Evolutionary conservation across 2,113 vertebrate genomes (phyloP).

Genomic region (Dolichotis patagonum): DNA sequence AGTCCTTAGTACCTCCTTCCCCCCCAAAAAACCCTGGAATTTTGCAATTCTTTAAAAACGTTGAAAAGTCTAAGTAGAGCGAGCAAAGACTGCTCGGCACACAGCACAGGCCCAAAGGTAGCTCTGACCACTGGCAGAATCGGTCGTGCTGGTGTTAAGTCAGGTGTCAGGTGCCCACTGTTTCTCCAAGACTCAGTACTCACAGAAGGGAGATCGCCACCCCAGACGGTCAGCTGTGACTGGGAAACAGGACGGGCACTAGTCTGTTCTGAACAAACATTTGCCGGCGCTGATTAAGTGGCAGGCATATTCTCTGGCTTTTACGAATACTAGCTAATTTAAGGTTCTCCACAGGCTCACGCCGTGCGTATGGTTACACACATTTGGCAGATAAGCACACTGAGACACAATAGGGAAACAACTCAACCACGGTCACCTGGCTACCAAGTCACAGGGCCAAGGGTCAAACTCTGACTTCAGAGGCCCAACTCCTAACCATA

Average conservation of each 20-base stretch:
- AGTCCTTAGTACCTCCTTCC: too few relatives aligned
- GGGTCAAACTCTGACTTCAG: conserved; percentile 45
- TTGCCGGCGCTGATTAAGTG: neutral
- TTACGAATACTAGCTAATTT: conserved; percentile 42
- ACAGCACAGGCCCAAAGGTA: neutral
- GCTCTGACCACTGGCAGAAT: neutral
- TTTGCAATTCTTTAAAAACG: neutral
- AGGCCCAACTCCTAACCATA: neutral
- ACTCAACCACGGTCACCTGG: neutral
- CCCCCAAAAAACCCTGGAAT: neutral
- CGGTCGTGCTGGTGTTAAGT: neutral
- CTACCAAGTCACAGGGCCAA: neutral
- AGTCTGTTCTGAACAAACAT: neutral
- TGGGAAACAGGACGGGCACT: conserved; percentile 31
- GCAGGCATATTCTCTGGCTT: neutral
- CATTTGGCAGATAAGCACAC: conserved; percentile 53
- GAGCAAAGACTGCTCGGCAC: neutral
- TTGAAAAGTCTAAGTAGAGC: neutral
- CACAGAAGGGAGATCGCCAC: neutral
- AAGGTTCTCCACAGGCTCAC: neutral
- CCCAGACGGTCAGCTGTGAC: neutral
- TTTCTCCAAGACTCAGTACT: neutral
- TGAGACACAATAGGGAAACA: neutral
- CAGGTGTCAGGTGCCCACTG: neutral
- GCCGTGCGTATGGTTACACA: neutral